Base-by-base conservation (phyloP, 2,888 invertebrate genomes). In the Steromphala cineraria region DNA sequence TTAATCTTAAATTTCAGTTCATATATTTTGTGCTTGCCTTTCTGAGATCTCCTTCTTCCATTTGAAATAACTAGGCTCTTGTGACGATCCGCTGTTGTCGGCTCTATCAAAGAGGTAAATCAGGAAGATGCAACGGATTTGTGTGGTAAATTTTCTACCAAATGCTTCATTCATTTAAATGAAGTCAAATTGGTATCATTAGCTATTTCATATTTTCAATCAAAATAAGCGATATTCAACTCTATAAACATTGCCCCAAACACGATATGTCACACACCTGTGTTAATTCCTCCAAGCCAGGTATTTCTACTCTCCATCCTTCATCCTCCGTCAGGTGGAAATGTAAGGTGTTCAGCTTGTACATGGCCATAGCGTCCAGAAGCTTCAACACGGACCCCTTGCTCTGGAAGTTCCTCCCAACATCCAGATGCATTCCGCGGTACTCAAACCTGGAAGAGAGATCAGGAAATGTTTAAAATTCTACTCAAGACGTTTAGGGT, bases 251-350 rank as follows among this genome's bases (percentile, higher is more conserved):
- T 55, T 4, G 4, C 21, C 52, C 0, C 13, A 8, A 15, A 1
- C 2, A 28, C 24, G 28, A 21, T 24, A 13, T 62, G 13, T 17
- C 21, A 15, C 31, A 10, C 8, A 92, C 92, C 88, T 89, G 80
- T 1, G 91, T 92, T 3, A 93, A 86, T 80, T 93, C 92, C 5
- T 89, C 88, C 17, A 93, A 81, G 2, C 88, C 92, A 0, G 91
- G 90, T 7, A 93, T 92, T 79, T 93, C 91, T 5, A 93, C 80
- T 36, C 93, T 84, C 93, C 93, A 93, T 0, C 91, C 93, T 78
- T 93, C 92, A 75, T 93, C 93, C 80, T 93, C 93, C 0, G 91
- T 84, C 75, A 93, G 86, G 82, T 93, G 93, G 4, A 93, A 85
- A 78, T 93, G 93, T 0, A 93, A 85, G 62, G 86, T 89, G 86